Evolutionary conservation across 2,888 invertebrate genomes (phyloP).

Genomic region (Parnassius apollo): DNA sequence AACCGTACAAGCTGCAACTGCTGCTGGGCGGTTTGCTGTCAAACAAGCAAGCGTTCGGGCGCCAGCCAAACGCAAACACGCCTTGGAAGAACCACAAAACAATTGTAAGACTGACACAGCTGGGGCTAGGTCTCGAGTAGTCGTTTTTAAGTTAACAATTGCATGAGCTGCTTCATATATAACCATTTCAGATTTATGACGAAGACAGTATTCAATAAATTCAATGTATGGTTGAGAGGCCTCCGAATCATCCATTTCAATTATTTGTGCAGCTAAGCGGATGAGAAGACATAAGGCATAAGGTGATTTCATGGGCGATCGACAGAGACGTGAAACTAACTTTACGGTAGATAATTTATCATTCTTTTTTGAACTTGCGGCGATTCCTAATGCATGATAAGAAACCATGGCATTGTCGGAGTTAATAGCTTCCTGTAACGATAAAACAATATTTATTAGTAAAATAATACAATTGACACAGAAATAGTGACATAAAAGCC

Average conservation of each 20-base stretch:
- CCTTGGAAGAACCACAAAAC: slow-evolving; percentile 98
- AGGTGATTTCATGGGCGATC: slow-evolving; percentile 93
- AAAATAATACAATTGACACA: neutral
- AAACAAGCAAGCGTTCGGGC: slow-evolving; percentile 98
- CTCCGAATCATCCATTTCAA: slow-evolving; percentile 91
- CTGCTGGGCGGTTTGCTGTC: slow-evolving; percentile 97
- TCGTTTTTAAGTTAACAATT: slow-evolving; percentile 94
- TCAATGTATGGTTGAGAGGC: slow-evolving; percentile 89
- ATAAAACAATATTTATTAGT: neutral
- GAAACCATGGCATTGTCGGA: slow-evolving; percentile 92
- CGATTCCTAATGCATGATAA: slow-evolving; percentile 97
- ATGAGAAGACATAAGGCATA: slow-evolving; percentile 98
- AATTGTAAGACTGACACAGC: slow-evolving; percentile 98
- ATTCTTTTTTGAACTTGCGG: slow-evolving; percentile 95
- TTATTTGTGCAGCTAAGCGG: slow-evolving; percentile 95
- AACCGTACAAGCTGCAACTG: slow-evolving; percentile 98
- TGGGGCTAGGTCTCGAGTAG: slow-evolving; percentile 93
- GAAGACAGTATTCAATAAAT: slow-evolving; percentile 95
- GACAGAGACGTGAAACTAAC: slow-evolving; percentile 93
- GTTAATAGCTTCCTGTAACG: slow-evolving; percentile 67
- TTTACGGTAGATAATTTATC: slow-evolving; percentile 98
- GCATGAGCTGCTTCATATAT: slow-evolving; percentile 99
- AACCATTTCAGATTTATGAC: slow-evolving; percentile 99
- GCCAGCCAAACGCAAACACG: slow-evolving; percentile 97
- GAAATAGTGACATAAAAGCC: too few species aligned